These are phyloP conservation scores for Drosophila histrio DNA, from an alignment of 2,888 invertebrate genomes.

Conservation along the genomic window DNA sequence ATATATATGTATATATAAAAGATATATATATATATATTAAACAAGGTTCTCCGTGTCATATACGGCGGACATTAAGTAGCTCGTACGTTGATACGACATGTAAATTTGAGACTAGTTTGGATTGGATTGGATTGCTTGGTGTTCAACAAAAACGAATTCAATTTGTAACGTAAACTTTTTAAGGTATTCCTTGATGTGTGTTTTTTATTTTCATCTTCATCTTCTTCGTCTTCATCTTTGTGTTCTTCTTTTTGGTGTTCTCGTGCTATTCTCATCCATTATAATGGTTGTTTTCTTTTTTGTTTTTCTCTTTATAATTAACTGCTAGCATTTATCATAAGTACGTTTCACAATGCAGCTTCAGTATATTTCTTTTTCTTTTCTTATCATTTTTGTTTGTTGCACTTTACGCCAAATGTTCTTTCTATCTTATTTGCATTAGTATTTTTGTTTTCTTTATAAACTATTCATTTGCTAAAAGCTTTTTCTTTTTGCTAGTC, in stretches of 20 bases:
- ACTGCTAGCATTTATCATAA: slow-evolving; percentile 76
- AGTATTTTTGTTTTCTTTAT: slow-evolving; percentile 30
- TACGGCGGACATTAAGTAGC: slow-evolving; percentile 29
- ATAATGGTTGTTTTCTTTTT: not conserved
- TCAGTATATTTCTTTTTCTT: slow-evolving; percentile 43
- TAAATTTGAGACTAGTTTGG: slow-evolving; percentile 60
- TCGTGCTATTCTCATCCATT: slow-evolving; percentile 35
- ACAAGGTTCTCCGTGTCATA: slow-evolving; percentile 34
- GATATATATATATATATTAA: slow-evolving; percentile 24
- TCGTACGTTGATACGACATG: slow-evolving; percentile 23
- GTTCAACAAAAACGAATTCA: slow-evolving; percentile 13
- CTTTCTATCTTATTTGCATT: slow-evolving; percentile 5
- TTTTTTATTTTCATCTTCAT: not conserved
- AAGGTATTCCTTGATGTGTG: slow-evolving; percentile 8
- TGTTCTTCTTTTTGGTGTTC: slow-evolving; percentile 32
- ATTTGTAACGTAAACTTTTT: slow-evolving; percentile 12
- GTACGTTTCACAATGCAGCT: slow-evolving; percentile 77
- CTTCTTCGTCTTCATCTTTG: too few relatives aligned
- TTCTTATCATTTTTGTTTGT: slow-evolving; percentile 18
- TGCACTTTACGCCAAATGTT: slow-evolving; percentile 36
- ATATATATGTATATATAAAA: slow-evolving; percentile 5
- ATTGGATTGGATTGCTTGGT: slow-evolving; percentile 17
- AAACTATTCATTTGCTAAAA: slow-evolving; percentile 67
- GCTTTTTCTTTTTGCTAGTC: slow-evolving; percentile 45
- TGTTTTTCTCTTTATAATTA: slow-evolving; percentile 44